phyloP scores from a whole-genome alignment of 2,888 invertebrate genomes.

The Microctonus hyperodae region DNA sequence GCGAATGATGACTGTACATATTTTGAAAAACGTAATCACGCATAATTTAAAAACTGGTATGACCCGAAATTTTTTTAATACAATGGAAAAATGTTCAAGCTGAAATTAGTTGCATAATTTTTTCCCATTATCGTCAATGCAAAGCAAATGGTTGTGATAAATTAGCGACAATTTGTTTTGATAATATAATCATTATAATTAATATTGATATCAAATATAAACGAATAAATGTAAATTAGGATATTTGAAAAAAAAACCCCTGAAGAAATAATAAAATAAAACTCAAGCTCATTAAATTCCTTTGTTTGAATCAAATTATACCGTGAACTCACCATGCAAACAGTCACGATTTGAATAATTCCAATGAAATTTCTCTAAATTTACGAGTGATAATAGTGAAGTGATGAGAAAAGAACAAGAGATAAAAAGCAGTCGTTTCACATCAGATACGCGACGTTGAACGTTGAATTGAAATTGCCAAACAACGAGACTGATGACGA shows the following conservation, averaged over 20 bases:
- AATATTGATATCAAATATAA: not conserved
- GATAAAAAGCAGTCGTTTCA: not conserved
- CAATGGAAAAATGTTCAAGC: too few species aligned
- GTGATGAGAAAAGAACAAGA: not conserved
- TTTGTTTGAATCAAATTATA: not conserved
- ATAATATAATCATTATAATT: not conserved
- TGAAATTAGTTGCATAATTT: not conserved
- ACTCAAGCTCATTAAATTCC: not conserved
- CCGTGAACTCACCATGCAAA: slow-evolving; percentile 32
- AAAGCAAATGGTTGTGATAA: not conserved
- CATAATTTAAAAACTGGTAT: not conserved
- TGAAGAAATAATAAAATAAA: not conserved
- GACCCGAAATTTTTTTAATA: not conserved
- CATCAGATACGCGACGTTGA: slow-evolving; percentile 21
- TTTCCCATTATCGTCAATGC: not conserved
- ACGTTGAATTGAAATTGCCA: slow-evolving; percentile 34
- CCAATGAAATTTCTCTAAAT: slow-evolving; percentile 20
- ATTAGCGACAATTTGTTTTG: not conserved
- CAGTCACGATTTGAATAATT: slow-evolving; percentile 25
- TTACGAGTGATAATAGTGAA: slow-evolving; percentile 14
- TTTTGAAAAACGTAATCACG: not conserved
- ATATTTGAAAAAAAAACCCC: too few species aligned
- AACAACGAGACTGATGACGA: slow-evolving; percentile 33
- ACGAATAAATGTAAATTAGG: slow-evolving; percentile 10
- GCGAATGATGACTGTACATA: not conserved